These are phyloP conservation scores for Deroplatys truncata DNA, from an alignment of 2,888 invertebrate species.

Conservation along the genomic window DNA sequence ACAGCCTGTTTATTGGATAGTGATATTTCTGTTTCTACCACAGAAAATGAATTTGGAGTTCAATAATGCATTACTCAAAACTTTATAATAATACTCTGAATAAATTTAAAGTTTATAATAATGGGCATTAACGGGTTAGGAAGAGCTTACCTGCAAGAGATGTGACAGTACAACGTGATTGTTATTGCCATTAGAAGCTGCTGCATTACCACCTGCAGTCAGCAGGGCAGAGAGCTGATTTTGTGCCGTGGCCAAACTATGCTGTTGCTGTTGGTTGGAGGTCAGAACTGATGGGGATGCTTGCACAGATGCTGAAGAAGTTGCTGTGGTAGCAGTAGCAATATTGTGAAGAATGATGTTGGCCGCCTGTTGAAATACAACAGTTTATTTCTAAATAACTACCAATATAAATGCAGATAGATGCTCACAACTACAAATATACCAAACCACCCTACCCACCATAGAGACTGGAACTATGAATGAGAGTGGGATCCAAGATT, in stretches of 20 bases:
- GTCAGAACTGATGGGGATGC: neutral
- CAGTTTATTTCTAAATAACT: neutral
- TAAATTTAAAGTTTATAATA: too few relatives aligned
- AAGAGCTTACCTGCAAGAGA: conserved; percentile 20
- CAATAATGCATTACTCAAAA: too few relatives aligned
- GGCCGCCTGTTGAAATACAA: neutral
- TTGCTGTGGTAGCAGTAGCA: neutral
- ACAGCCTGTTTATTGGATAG: too few relatives aligned
- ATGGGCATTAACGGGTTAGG: too few relatives aligned
- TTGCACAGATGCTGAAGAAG: neutral
- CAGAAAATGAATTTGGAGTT: too few relatives aligned
- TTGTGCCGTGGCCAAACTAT: conserved; percentile 24
- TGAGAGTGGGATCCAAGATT: too few relatives aligned
- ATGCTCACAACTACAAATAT: too few relatives aligned
- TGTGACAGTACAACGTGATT: conserved; percentile 31
- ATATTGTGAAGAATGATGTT: conserved; percentile 5
- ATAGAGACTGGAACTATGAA: too few relatives aligned
- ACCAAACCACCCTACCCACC: too few relatives aligned
- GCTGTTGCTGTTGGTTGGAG: conserved; percentile 13
- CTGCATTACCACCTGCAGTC: conserved; percentile 13
- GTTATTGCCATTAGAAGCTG: conserved; percentile 12
- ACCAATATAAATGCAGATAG: too few relatives aligned
- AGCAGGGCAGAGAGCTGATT: conserved; percentile 27
- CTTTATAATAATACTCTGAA: too few relatives aligned
- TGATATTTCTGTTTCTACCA: too few relatives aligned